A percentile compares a stretch with the other conserved stretches of the same genome.
phyloP scores from a whole-genome alignment of 2,113 vertebrate genomes.

The Pluvialis apricaria region DNA sequence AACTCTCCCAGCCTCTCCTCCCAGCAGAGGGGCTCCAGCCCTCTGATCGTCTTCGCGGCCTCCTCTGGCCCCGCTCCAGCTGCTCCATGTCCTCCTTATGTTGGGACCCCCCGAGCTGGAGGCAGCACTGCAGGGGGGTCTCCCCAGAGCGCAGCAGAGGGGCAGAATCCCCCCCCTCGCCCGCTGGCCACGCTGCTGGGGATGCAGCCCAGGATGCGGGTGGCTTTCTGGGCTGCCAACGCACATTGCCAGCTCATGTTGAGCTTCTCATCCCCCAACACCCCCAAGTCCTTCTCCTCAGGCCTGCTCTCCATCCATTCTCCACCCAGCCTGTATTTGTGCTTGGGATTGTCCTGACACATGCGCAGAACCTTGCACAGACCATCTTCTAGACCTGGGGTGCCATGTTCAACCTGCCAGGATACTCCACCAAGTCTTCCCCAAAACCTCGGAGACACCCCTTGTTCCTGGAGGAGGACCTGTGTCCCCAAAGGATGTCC shows the following conservation, averaged over 20 bases:
- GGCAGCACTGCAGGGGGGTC: no score
- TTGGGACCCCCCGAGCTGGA: no score
- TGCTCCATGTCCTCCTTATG: no score
- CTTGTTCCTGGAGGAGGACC: not conserved
- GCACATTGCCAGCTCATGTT: not conserved
- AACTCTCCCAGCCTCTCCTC: no score
- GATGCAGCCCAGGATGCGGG: not conserved
- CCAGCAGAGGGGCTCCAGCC: no score
- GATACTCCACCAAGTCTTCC: not conserved
- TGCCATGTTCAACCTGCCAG: not conserved
- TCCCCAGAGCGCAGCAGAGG: no score
- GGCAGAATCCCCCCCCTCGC: no score
- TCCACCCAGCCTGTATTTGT: not conserved
- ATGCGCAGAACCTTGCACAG: not conserved
- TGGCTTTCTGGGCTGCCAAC: not conserved
- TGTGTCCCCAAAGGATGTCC: not conserved
- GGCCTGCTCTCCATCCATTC: not conserved
- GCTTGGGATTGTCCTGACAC: not conserved
- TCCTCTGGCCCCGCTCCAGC: no score
- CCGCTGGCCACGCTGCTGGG: not conserved
- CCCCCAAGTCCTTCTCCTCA: not conserved
- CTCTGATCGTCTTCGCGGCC: no score
- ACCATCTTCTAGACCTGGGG: not conserved
- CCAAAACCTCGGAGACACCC: not conserved
- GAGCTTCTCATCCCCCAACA: not conserved